phyloP scores from a whole-genome alignment of 2,888 invertebrate species.

The Sepioteuthis lessoniana region DNA sequence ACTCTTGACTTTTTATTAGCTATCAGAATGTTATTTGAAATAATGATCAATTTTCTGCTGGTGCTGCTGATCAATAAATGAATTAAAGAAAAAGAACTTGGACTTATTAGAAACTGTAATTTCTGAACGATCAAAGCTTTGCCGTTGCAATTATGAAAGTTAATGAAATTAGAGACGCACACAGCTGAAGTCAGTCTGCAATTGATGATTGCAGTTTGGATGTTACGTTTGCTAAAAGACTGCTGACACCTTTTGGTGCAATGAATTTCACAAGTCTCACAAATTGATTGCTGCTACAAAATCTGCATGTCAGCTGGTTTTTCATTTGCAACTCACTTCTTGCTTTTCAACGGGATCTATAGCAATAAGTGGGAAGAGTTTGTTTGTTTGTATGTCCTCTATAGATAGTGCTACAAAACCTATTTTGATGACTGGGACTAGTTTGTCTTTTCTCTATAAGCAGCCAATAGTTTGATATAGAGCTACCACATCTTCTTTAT shows the following conservation, averaged over 20 bases:
- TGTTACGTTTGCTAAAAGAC: not conserved
- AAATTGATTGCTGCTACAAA: not conserved
- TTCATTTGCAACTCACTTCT: not conserved
- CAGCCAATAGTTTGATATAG: no score
- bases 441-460: no score
- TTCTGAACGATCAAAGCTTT: slow-evolving; percentile 2
- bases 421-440: no score
- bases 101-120: slow-evolving; percentile 1
- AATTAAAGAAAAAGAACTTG: slow-evolving; percentile 3
- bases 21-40: slow-evolving; percentile 3
- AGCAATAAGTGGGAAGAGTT: no score
- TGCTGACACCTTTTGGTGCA: not conserved
- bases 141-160: slow-evolving; percentile 33
- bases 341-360: not conserved
- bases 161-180: slow-evolving; percentile 11
- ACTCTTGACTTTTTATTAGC: not conserved
- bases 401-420: no score
- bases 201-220: slow-evolving; percentile 5
- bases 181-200: slow-evolving; percentile 11
- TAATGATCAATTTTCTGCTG: not conserved
- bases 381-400: no score
- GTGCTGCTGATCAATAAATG: not conserved
- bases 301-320: not conserved
- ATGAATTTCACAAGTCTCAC: slow-evolving; percentile 2
- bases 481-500: no score